A percentile compares a stretch with the other conserved stretches of the same genome.
Evolutionary conservation across 2,888 invertebrate genomes (phyloP).

Genomic region (Didymodactylos carnosus): DNA sequence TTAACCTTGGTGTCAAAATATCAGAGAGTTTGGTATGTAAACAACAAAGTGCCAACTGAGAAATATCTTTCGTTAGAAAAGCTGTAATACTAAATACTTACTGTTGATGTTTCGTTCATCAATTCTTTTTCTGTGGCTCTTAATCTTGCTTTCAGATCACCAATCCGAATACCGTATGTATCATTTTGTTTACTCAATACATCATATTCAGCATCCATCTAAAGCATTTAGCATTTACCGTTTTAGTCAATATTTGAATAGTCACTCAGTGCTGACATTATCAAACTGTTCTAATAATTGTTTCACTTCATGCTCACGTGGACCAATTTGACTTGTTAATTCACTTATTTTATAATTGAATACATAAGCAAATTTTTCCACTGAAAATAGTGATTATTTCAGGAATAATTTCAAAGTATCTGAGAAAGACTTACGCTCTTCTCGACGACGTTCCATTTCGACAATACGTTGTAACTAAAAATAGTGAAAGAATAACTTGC

Average conservation of each 20-base stretch:
- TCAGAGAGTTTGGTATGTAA: too few species aligned
- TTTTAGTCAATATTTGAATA: neutral
- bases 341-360: neutral
- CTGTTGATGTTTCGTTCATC: neutral
- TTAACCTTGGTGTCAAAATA: too few species aligned
- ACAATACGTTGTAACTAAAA: neutral
- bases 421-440: too few species aligned
- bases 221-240: neutral
- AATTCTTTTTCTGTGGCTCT: neutral
- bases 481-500: neutral
- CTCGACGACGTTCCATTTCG: neutral
- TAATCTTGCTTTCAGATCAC: neutral
- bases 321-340: neutral
- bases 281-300: neutral
- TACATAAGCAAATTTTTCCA: neutral
- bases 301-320: neutral
- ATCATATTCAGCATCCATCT: neutral
- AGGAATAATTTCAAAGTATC: too few species aligned
- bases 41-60: too few species aligned
- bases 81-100: neutral
- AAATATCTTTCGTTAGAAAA: too few species aligned
- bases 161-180: neutral
- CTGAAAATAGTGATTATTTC: too few species aligned
- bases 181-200: neutral
- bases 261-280: neutral